Conservation (phyloP, 37 sponge, comb jelly and placozoan species). For the Bolinopsis microptera region DNA sequence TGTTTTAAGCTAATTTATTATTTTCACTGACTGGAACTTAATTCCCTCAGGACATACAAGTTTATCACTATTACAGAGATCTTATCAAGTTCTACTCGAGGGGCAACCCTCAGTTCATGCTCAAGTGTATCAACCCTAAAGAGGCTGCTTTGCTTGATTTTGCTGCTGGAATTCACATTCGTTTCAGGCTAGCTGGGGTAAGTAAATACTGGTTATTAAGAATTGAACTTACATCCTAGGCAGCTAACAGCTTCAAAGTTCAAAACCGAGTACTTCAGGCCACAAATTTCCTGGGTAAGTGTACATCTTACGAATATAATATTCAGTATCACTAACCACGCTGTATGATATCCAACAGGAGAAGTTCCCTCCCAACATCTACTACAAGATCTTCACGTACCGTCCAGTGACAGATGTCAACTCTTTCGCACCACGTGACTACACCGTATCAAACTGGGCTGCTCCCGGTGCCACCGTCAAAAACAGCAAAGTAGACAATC, state of each 20-base stretch:
- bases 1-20: too few relatives aligned
- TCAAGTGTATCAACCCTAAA: constrained; percentile 81
- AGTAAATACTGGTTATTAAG: too few relatives aligned
- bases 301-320: too few relatives aligned
- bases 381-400: constrained; percentile 90
- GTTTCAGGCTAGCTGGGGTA: constrained; percentile 93
- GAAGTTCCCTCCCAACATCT: constrained; percentile 87
- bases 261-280: too few relatives aligned
- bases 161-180: constrained; percentile 77
- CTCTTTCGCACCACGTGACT: constrained; percentile 88
- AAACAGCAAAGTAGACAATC: constrained; percentile 30
- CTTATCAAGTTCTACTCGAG: constrained; percentile 75
- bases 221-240: too few relatives aligned
- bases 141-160: constrained; percentile 85
- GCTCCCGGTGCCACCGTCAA: not conserved
- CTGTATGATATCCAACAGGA: too few relatives aligned
- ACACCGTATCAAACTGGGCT: constrained; percentile 71
- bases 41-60: constrained; percentile 74
- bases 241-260: too few relatives aligned
- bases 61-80: constrained; percentile 80
- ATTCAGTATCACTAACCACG: too few relatives aligned
- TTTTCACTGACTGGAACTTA: too few relatives aligned
- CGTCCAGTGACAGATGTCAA: constrained; percentile 83
- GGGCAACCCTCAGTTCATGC: constrained; percentile 78
- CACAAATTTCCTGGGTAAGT: too few relatives aligned